Base-by-base conservation (phyloP, 2,797 vertebrate species). In the Lepus townsendii region DNA sequence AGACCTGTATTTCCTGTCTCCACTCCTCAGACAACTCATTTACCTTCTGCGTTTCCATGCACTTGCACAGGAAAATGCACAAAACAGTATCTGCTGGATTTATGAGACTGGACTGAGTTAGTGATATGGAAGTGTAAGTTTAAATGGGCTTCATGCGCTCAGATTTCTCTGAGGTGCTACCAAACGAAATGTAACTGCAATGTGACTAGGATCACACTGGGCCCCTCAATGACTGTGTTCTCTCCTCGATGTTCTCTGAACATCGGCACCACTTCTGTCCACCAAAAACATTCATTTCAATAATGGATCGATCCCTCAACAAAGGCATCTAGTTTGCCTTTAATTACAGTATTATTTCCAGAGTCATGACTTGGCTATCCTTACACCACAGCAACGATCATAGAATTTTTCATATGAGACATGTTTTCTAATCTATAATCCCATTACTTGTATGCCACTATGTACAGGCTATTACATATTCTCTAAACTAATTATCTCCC, bases 331-430 rank as follows among this genome's bases (percentile, higher is more conserved):
- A 38, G 13, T 92, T 65, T 86, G 16, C 47, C 32, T 79, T 95
- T 86, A 91, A 7, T 27, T 35, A 5, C 75, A 71, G 69, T 75
- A 26, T 35, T 72, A 77, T 79, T 76, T 86, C n/a, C 19, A 86
- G 42, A 77, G 13, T 75, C 38, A 79, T 71, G 83, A 76, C 12
- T 30, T 76, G 26, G n/a, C 38, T 96, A 6, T 65, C 76, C 83
- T 84, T 63, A 42, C 52, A 63, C 7, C 84, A 96, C 91, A 88
- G 24, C 30, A 63, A 92, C 71, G 83, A 62, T 50, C 52, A 52
- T 14, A 69, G 32, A 4, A 42, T 88, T 91, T 88, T 91, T 52
- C 38, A 87, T n/a, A 84, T 1, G 69, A 80, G 14, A 83, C 35
- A 82, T 79, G 35, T 62, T 68, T 79, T 90, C 76, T 62, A 79